A percentile compares a stretch with the other conserved stretches of the same genome.
These are phyloP conservation scores for Catharus minimus DNA, from an alignment of 2,113 vertebrate species.

Conservation along the genomic window DNA sequence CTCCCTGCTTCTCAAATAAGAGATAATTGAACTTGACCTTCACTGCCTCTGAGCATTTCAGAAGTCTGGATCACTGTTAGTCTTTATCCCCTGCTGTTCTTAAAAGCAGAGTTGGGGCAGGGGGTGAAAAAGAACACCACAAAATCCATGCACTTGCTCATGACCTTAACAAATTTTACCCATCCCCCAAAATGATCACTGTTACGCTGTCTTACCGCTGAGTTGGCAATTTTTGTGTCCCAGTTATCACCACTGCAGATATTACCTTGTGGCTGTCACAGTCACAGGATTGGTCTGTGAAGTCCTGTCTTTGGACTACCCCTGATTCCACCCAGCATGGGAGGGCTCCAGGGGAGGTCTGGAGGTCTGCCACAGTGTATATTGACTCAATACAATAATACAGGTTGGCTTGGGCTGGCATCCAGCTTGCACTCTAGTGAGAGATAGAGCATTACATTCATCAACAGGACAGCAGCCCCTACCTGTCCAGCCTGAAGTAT, in stretches of 20 bases:
- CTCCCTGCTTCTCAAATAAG: neutral
- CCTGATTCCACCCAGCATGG: neutral
- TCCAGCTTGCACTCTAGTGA: neutral
- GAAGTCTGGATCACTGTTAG: neutral
- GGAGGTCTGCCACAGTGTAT: neutral
- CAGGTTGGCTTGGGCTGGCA: neutral
- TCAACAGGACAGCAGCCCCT: neutral
- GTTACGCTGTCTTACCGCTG: neutral
- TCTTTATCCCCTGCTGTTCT: neutral
- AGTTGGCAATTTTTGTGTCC: neutral
- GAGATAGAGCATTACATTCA: neutral
- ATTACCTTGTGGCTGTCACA: neutral
- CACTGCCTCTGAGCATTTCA: neutral
- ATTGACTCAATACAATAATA: neutral
- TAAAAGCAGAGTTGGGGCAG: neutral
- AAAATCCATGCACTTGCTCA: neutral
- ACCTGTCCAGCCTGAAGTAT: neutral
- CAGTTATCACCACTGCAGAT: neutral
- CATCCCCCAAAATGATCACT: neutral
- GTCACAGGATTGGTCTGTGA: neutral
- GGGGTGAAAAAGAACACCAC: neutral
- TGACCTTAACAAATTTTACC: neutral
- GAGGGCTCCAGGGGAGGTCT: neutral
- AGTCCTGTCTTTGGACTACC: neutral
- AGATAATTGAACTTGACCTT: slow-evolving; percentile 14